A percentile compares a stretch with the other conserved stretches of the same genome.
These are phyloP conservation scores for Mya arenaria DNA, from an alignment of 1,140 invertebrate genomes.

Conservation along the genomic window DNA sequence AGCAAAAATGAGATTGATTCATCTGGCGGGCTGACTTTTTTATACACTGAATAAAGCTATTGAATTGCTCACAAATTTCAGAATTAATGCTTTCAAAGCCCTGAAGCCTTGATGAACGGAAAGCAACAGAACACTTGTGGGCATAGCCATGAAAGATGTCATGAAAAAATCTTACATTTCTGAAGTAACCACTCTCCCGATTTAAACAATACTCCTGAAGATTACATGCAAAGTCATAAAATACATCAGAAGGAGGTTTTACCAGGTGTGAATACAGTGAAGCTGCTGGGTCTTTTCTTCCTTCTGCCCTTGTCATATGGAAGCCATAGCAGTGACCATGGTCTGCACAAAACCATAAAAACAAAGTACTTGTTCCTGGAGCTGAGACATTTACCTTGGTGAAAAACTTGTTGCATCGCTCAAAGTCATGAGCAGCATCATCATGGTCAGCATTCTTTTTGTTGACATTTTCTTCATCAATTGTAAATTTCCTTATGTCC, in stretches of 20 bases:
- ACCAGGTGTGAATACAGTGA: slow-evolving; percentile 52
- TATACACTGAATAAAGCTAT: slow-evolving; percentile 56
- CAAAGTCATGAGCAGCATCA: slow-evolving; percentile 41
- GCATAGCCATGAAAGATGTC: slow-evolving; percentile 59
- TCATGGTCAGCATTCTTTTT: slow-evolving; percentile 44
- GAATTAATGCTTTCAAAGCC: slow-evolving; percentile 45
- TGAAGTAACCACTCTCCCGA: slow-evolving; percentile 54
- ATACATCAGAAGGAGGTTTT: slow-evolving; percentile 50
- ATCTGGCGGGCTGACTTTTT: slow-evolving; percentile 52
- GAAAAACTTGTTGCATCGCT: slow-evolving; percentile 27
- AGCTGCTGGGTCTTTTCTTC: slow-evolving; percentile 57
- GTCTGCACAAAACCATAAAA: slow-evolving; percentile 59
- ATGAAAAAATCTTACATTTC: slow-evolving; percentile 54
- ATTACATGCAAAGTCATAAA: slow-evolving; percentile 60
- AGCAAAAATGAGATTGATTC: slow-evolving; percentile 48
- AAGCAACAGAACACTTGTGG: slow-evolving; percentile 56
- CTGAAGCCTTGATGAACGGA: slow-evolving; percentile 42
- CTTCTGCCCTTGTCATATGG: slow-evolving; percentile 57
- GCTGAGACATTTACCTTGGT: slow-evolving; percentile 29
- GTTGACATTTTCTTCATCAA: slow-evolving; percentile 3
- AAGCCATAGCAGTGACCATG: slow-evolving; percentile 60
- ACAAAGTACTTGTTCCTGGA: slow-evolving; percentile 39
- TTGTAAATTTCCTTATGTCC: slow-evolving; percentile 45
- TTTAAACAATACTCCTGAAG: slow-evolving; percentile 59
- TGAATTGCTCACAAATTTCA: slow-evolving; percentile 64